Evolutionary conservation across 2,113 vertebrate species (phyloP).

Genomic region (Castor canadensis): DNA sequence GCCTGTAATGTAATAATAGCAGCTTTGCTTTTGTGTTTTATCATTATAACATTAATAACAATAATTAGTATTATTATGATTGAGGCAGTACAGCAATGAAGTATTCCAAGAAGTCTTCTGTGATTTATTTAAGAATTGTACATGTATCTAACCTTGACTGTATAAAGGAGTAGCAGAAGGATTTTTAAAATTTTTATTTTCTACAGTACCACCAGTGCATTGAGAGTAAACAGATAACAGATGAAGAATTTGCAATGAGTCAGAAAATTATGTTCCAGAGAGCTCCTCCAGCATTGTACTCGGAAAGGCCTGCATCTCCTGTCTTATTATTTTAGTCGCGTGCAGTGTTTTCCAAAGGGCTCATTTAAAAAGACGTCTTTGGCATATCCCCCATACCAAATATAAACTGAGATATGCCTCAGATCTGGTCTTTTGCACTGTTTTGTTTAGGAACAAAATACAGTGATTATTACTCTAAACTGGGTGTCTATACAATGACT

Average conservation of each 20-base stretch:
- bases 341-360: neutral
- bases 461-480: neutral
- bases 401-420: neutral
- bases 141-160: neutral
- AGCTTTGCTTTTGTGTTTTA: neutral
- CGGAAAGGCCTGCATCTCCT: neutral
- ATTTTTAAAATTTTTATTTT: neutral
- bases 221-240: neutral
- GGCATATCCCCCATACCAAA: neutral
- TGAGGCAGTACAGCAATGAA: neutral
- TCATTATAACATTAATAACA: neutral
- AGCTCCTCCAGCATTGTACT: neutral
- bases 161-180: neutral
- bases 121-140: neutral
- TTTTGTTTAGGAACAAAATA: neutral
- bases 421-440: neutral
- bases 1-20: neutral
- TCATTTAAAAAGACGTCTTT: conserved; percentile 3
- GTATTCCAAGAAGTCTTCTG: neutral
- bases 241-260: conserved; percentile 30
- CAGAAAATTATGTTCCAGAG: neutral
- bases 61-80: neutral
- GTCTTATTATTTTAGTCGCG: neutral
- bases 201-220: neutral
- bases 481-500: neutral